Conservation (phyloP, 1,140 invertebrate genomes). For the Drosophila melanogaster region DNA sequence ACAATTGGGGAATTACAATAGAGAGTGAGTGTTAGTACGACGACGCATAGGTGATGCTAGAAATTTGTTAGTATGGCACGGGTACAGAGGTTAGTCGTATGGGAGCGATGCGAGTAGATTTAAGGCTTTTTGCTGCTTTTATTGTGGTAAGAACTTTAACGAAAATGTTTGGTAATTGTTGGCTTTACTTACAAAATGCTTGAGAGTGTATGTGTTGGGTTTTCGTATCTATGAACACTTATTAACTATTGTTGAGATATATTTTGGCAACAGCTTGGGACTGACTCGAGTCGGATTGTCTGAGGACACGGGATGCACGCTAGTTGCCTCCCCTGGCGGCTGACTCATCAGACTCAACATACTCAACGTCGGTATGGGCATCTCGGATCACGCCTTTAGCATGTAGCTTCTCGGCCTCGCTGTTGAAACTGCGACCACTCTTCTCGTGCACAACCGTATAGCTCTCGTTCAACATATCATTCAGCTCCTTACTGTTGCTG, state of each 20-base stretch:
- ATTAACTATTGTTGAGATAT: slow-evolving; percentile 63
- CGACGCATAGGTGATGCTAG: slow-evolving; percentile 53
- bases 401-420: slow-evolving; percentile 85
- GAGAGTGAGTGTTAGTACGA: slow-evolving; percentile 63
- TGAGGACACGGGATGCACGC: slow-evolving; percentile 14
- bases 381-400: slow-evolving; percentile 84
- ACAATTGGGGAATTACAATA: slow-evolving; percentile 29
- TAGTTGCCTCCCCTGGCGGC: slow-evolving; percentile 75
- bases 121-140: slow-evolving; percentile 71
- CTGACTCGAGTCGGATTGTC: slow-evolving; percentile 25
- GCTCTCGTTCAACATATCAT: slow-evolving; percentile 83
- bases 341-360: slow-evolving; percentile 84
- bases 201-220: slow-evolving; percentile 66
- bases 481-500: slow-evolving; percentile 70
- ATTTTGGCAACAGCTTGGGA: slow-evolving; percentile 30
- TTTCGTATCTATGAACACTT: slow-evolving; percentile 59
- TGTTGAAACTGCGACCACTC: slow-evolving; percentile 82
- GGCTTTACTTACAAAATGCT: slow-evolving; percentile 79
- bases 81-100: slow-evolving; percentile 39
- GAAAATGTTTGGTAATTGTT: slow-evolving; percentile 68
- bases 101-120: slow-evolving; percentile 50
- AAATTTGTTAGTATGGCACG: slow-evolving; percentile 66
- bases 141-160: slow-evolving; percentile 58
- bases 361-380: slow-evolving; percentile 85
- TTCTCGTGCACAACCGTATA: slow-evolving; percentile 85